Evolutionary conservation across 2,797 vertebrate species (phyloP).

Genomic region (Xiphorhynchus erythropygius): DNA sequence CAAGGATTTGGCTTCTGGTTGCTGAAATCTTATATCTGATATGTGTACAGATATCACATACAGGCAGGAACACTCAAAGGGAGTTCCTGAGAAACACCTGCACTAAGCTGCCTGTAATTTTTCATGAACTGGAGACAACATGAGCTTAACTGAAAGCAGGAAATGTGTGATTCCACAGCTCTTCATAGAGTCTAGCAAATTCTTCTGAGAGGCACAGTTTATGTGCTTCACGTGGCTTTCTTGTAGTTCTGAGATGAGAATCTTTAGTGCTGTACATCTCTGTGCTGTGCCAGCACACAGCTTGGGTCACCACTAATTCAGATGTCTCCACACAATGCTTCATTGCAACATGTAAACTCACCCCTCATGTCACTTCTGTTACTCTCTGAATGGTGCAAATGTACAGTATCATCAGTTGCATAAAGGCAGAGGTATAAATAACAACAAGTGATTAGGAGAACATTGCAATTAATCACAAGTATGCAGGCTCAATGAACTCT

Average conservation of each 20-base stretch:
- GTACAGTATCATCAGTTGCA: not conserved
- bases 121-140: not conserved
- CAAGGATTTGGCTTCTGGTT: not conserved
- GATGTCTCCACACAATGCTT: not conserved
- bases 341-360: not conserved
- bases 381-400: not conserved
- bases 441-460: slow-evolving; percentile 33
- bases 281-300: not conserved
- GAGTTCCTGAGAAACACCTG: not conserved
- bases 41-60: not conserved
- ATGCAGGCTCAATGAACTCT: slow-evolving; percentile 12
- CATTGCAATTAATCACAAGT: slow-evolving; percentile 20
- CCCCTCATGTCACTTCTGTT: not conserved
- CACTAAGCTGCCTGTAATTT: not conserved
- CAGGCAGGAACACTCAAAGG: not conserved
- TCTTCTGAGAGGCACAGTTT: not conserved
- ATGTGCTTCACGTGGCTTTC: rapidly evolving
- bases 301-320: not conserved
- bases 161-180: not conserved
- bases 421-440: slow-evolving; percentile 43
- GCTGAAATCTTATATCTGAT: not conserved
- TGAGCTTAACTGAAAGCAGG: not conserved
- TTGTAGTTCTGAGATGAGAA: not conserved
- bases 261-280: rapidly evolving
- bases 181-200: not conserved